A percentile compares a stretch with the other conserved stretches of the same genome.
Evolutionary conservation across 2,113 vertebrate genomes (phyloP).

Genomic region (Hystrix cristata): DNA sequence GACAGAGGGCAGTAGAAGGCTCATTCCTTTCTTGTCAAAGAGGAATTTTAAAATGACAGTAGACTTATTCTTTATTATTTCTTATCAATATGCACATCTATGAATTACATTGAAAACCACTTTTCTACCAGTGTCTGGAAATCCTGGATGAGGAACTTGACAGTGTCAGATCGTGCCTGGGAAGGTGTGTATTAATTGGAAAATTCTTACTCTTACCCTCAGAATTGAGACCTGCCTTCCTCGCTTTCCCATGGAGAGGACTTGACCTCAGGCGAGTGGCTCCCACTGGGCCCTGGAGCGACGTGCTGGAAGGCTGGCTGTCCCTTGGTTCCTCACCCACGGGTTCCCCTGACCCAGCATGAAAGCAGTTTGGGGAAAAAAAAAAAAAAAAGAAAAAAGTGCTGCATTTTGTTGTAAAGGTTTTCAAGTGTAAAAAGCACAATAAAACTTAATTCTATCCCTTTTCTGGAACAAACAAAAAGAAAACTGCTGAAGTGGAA

Average conservation of each 20-base stretch:
- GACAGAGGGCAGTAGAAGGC: not conserved
- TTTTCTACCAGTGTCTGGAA: not conserved
- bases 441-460: slow-evolving; percentile 75
- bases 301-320: too few species aligned
- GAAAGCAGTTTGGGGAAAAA: not conserved
- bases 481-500: slow-evolving; percentile 77
- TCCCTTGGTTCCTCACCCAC: fast-evolving
- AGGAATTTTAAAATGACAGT: not conserved
- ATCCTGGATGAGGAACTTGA: not conserved
- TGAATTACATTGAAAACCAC: not conserved
- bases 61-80: not conserved
- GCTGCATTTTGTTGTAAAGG: slow-evolving; percentile 38
- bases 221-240: not conserved
- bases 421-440: slow-evolving; percentile 70
- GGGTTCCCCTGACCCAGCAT: not conserved
- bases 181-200: not conserved
- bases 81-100: not conserved
- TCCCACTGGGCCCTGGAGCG: not conserved
- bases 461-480: slow-evolving; percentile 78
- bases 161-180: not conserved
- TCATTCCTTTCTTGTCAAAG: not conserved
- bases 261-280: fast-evolving
- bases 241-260: not conserved
- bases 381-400: not conserved
- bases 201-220: not conserved